Percentiles rank a stretch among this genome's conserved stretches.
Conservation (phyloP, 2,113 vertebrate genomes). For the Coturnix japonica region DNA sequence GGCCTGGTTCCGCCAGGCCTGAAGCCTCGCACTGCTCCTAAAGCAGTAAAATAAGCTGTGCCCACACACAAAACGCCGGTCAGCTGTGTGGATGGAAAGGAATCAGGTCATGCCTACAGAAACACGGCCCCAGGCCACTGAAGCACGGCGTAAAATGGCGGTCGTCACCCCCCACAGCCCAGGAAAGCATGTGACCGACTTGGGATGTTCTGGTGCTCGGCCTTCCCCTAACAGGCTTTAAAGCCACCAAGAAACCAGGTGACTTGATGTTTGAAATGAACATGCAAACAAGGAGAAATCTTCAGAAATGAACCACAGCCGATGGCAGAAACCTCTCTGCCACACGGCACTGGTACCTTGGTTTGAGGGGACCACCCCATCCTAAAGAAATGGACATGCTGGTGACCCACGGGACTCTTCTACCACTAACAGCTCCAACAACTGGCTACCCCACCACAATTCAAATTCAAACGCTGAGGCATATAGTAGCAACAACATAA, state of each 20-base stretch:
- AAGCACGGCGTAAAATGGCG: neutral
- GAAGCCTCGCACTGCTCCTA: fast-evolving
- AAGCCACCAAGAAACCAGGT: neutral
- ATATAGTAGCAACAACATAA: neutral
- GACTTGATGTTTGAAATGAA: neutral
- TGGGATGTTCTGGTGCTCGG: neutral
- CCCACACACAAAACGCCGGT: neutral
- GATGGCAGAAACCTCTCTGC: neutral
- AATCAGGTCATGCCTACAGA: neutral
- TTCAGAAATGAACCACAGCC: neutral
- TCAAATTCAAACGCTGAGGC: neutral
- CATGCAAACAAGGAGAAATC: neutral
- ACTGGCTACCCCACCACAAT: neutral
- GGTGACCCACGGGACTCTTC: neutral
- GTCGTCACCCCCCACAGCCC: neutral
- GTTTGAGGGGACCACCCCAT: neutral
- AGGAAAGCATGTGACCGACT: neutral
- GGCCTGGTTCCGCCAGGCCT: neutral
- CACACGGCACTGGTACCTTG: neutral
- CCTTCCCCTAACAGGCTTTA: neutral
- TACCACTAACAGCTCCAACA: neutral
- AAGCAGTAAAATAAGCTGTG: neutral
- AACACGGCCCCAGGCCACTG: neutral
- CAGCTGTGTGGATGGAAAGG: neutral
- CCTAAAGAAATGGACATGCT: neutral